A percentile compares a stretch with the other conserved stretches of the same genome.
These are phyloP conservation scores for Branchellion lobata DNA, from an alignment of 2,888 invertebrate species.

Conservation along the genomic window DNA sequence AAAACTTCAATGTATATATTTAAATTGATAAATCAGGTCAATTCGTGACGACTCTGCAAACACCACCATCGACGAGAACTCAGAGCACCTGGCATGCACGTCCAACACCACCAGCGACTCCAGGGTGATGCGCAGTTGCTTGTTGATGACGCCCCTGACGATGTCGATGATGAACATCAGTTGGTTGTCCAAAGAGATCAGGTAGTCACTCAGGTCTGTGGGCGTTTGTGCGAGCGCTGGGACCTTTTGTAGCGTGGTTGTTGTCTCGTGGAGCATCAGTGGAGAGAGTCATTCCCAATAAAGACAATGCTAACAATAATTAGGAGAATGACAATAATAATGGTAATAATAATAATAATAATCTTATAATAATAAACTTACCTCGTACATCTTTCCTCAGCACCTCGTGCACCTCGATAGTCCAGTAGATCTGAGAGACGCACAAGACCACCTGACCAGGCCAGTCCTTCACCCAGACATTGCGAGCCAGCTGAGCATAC, in stretches of 20 bases:
- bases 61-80: too few species aligned
- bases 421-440: conserved; percentile 78
- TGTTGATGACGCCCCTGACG: conserved; percentile 75
- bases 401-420: conserved; percentile 74
- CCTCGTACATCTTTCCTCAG: conserved; percentile 62
- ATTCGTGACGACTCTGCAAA: too few species aligned
- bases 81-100: conserved; percentile 44
- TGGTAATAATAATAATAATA: neutral
- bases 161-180: conserved; percentile 75
- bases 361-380: neutral
- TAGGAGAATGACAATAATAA: too few species aligned
- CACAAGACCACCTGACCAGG: conserved; percentile 87
- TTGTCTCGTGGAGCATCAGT: too few species aligned
- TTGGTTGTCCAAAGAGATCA: conserved; percentile 68
- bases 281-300: too few species aligned
- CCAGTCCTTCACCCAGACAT: conserved; percentile 83
- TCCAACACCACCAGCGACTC: conserved; percentile 74
- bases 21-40: too few species aligned
- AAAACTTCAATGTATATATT: too few species aligned
- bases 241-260: too few species aligned
- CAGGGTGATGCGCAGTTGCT: conserved; percentile 83
- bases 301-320: too few species aligned
- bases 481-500: conserved; percentile 63
- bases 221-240: too few species aligned
- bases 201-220: conserved; percentile 65